phyloP scores from a whole-genome alignment of 1,140 invertebrate genomes.

The Bilobella aurantiaca region DNA sequence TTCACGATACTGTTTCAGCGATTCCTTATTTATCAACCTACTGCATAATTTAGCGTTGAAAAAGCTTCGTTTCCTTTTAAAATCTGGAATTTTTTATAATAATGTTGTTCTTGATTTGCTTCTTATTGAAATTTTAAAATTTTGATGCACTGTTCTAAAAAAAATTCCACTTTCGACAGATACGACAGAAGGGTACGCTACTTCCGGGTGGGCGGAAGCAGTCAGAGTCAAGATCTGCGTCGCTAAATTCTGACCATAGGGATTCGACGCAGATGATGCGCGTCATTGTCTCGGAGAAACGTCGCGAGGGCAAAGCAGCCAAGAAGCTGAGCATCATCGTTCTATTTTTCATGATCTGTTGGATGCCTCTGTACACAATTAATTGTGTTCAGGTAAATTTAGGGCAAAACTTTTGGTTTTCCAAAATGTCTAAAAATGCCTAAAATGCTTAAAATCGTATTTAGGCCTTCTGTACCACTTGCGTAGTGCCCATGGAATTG shows the following conservation, averaged over 20 bases:
- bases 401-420: background rate
- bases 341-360: constrained; percentile 81
- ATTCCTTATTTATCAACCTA: too few relatives aligned
- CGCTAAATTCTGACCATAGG: constrained; percentile 29
- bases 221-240: constrained; percentile 26
- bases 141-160: background rate
- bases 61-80: too few relatives aligned
- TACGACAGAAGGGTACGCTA: constrained; percentile 32
- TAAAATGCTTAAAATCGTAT: constrained; percentile 8
- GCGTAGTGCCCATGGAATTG: constrained; percentile 54
- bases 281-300: constrained; percentile 63
- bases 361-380: constrained; percentile 83
- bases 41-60: too few relatives aligned
- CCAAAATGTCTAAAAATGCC: background rate
- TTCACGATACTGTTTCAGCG: too few relatives aligned
- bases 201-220: constrained; percentile 18
- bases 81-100: too few relatives aligned
- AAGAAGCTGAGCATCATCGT: constrained; percentile 83
- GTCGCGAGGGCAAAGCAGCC: constrained; percentile 79
- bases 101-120: background rate
- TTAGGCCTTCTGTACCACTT: constrained; percentile 57
- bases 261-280: constrained; percentile 50
- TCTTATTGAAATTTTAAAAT: background rate
- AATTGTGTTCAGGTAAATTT: constrained; percentile 58
- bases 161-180: constrained; percentile 18